A percentile compares a stretch with the other conserved stretches of the same genome.
These are phyloP conservation scores for Phortica variegata DNA, from an alignment of 1,140 invertebrate species.

Conservation along the genomic window DNA sequence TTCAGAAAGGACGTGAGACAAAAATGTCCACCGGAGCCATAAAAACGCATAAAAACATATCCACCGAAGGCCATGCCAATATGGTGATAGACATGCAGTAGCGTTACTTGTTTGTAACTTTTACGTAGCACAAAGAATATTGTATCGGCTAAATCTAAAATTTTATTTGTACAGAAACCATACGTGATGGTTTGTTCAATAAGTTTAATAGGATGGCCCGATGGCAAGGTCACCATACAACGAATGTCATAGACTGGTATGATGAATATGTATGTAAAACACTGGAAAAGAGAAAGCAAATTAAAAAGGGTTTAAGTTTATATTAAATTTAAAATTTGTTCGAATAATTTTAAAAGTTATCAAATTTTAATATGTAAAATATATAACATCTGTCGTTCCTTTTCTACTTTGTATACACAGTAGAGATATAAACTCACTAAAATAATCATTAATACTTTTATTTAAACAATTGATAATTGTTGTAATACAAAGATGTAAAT, in stretches of 20 bases:
- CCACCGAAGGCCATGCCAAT: conserved; percentile 47
- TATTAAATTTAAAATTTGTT: too few species aligned
- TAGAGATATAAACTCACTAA: too few species aligned
- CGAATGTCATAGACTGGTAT: conserved; percentile 9
- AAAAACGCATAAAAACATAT: conserved; percentile 19
- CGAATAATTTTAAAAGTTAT: too few species aligned
- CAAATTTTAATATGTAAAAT: too few species aligned
- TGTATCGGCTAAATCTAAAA: conserved; percentile 68
- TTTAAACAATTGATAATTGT: too few species aligned
- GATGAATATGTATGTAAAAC: conserved; percentile 17
- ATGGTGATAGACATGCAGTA: conserved; percentile 87
- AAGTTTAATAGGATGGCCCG: conserved; percentile 23
- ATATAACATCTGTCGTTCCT: too few species aligned
- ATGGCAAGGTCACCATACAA: conserved; percentile 32
- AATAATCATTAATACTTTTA: too few species aligned
- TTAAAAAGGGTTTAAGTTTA: too few species aligned
- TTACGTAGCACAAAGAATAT: conserved; percentile 87
- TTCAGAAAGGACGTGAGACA: conserved; percentile 74
- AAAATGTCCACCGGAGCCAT: conserved; percentile 66
- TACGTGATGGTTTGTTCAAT: conserved; percentile 25
- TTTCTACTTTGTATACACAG: too few species aligned
- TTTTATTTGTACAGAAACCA: conserved; percentile 32
- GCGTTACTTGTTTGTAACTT: conserved; percentile 77
- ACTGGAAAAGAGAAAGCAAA: too few species aligned
- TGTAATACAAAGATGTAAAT: too few species aligned